Evolutionary conservation across 2,113 vertebrate species (phyloP).

Genomic region (Erpornis zantholeuca): DNA sequence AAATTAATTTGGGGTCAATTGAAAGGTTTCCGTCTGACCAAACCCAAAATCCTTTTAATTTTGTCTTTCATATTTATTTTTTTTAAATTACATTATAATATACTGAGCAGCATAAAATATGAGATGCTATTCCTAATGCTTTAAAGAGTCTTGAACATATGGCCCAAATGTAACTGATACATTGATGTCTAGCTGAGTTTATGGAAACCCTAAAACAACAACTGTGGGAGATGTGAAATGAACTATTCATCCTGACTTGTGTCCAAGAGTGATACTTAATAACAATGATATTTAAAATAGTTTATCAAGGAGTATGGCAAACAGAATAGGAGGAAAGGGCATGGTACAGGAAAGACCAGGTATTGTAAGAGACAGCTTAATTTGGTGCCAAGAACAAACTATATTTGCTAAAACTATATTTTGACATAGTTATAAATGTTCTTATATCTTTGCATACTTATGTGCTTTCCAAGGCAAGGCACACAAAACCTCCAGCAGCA

Average conservation of each 20-base stretch:
- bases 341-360: background rate
- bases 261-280: slow-evolving; percentile 11
- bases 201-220: slow-evolving; percentile 51
- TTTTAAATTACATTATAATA: background rate
- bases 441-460: background rate
- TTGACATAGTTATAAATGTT: background rate
- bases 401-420: background rate
- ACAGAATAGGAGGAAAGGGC: background rate
- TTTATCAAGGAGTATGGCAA: slow-evolving; percentile 1
- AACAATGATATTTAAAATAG: slow-evolving; percentile 7
- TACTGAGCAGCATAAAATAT: slow-evolving; percentile 34
- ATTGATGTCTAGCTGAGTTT: slow-evolving; percentile 46
- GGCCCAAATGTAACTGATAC: slow-evolving; percentile 50
- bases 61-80: slow-evolving; percentile 15
- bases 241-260: slow-evolving; percentile 37
- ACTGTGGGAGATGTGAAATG: slow-evolving; percentile 14
- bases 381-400: background rate
- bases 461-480: background rate
- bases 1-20: slow-evolving; percentile 48
- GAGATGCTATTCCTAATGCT: slow-evolving; percentile 7
- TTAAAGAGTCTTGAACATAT: slow-evolving; percentile 36
- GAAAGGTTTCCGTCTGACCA: slow-evolving; percentile 25
- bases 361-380: background rate
- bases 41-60: slow-evolving; percentile 48
- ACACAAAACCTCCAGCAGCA: background rate